Conservation (phyloP, 2,113 vertebrate species). For the Probosciger aterrimus region DNA sequence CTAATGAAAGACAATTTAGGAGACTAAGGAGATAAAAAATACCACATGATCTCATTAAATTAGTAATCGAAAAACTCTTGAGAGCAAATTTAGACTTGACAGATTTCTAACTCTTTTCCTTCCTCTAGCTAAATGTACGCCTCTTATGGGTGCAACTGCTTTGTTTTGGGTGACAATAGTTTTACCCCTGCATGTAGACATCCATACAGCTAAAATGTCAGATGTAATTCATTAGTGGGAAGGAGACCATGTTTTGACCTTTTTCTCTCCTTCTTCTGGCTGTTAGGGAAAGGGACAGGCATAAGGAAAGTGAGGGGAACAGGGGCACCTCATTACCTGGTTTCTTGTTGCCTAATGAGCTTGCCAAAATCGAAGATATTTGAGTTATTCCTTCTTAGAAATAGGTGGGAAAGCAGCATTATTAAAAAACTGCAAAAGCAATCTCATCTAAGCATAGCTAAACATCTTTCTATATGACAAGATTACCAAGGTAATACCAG, state of each 20-base stretch:
- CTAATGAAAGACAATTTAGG: conserved; percentile 13
- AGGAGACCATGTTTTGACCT: not conserved
- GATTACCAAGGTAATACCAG: not conserved
- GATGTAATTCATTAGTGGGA: not conserved
- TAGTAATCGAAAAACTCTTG: not conserved
- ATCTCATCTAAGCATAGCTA: not conserved
- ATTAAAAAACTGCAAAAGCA: not conserved
- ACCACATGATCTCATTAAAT: not conserved
- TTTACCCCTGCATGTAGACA: not conserved
- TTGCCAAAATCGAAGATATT: not conserved
- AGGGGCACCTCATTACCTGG: not conserved
- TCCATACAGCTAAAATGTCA: not conserved
- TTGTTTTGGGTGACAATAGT: not conserved
- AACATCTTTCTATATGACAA: not conserved
- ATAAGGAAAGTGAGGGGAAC: not conserved
- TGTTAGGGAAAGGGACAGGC: not conserved
- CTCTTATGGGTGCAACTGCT: not conserved
- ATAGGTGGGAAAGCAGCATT: not conserved
- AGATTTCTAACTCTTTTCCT: not conserved
- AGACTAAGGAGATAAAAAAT: not conserved
- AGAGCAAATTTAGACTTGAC: not conserved
- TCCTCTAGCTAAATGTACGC: not conserved
- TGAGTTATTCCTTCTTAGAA: not conserved
- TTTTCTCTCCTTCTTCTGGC: not conserved
- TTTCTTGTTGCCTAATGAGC: not conserved